Base-by-base conservation (phyloP, 1,140 invertebrate species). In the Helicorthomorpha holstii region DNA sequence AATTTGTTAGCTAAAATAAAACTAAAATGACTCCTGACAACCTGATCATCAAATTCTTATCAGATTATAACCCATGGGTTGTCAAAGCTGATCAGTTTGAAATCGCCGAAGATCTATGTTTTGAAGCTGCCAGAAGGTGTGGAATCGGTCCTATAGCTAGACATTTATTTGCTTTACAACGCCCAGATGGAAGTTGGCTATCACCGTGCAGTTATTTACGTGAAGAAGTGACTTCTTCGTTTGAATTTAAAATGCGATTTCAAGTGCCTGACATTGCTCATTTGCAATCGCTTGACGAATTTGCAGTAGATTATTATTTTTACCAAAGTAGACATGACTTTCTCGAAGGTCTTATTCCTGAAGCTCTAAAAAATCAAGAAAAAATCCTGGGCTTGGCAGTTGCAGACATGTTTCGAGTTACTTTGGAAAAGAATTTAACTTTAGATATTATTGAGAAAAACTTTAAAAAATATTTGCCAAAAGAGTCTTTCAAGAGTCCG, bases 231-330 rank as follows among this genome's bases (percentile, higher is more conserved):
- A 73, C 70, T 57, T 60, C 64, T 44, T 22, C 16, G 48, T 44
- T 58, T 2, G 80, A 84, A 53, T 80, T 88, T 59, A 73, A 84
- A 50, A 72, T 90, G 54, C 72, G 85, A 54, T 88, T 81, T 60
- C 85, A 82, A 65, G 65, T 76, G 48, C 74, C 79, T 1, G 73
- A 69, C 58, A 61, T 85, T 43, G 68, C 72, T 27, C 70, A 73
- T 50, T 64, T 90, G 16, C 76, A 76, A 54, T 72, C 73, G 50
- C 66, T 82, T 34, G 86, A 90, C 69, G 57, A 66, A 23, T 74
- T 75, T 49, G 80, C 85, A 14, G 87, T 85, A 61, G 75, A 86
- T 59, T 91, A 88, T 67, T 83, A 82, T 63, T 91, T 86, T 65
- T 76, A 80, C 65, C 88, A 92, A 78, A 38, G 34, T 24, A 70